Evolutionary conservation across 1,140 invertebrate species (phyloP).

Genomic region (Sinonovacula constricta): DNA sequence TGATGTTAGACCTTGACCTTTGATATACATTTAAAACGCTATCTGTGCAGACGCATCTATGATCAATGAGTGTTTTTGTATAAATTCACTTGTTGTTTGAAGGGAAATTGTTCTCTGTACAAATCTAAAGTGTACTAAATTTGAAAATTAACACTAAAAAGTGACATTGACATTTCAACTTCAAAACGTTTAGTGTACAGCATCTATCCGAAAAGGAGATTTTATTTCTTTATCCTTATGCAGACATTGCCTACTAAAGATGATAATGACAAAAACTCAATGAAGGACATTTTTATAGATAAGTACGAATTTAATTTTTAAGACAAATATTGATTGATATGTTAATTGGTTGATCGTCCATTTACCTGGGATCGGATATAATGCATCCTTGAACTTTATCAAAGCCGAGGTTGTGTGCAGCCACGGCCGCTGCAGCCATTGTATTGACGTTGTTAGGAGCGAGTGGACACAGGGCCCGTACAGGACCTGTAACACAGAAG

Average conservation of each 20-base stretch:
- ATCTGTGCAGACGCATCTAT: too few species aligned
- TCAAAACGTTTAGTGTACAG: too few species aligned
- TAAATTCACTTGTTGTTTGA: too few species aligned
- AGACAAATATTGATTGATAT: neutral
- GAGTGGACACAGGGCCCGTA: slow-evolving; percentile 81
- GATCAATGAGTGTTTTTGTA: too few species aligned
- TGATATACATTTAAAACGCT: too few species aligned
- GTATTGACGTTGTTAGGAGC: slow-evolving; percentile 85
- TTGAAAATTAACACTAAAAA: too few species aligned
- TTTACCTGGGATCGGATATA: slow-evolving; percentile 81
- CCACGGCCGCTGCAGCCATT: slow-evolving; percentile 82
- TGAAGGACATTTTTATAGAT: neutral
- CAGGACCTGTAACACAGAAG: slow-evolving; percentile 77
- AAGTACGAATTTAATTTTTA: neutral
- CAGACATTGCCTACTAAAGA: neutral
- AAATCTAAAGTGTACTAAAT: too few species aligned
- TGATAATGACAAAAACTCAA: neutral
- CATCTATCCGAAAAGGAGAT: too few species aligned
- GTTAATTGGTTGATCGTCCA: neutral
- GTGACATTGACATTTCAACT: too few species aligned
- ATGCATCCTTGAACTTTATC: slow-evolving; percentile 81
- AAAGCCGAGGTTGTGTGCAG: slow-evolving; percentile 83
- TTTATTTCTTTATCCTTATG: too few species aligned
- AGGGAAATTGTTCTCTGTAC: too few species aligned
- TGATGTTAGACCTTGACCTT: too few species aligned